phyloP scores from a whole-genome alignment of 2,113 vertebrate genomes.

The Alethe castanea region DNA sequence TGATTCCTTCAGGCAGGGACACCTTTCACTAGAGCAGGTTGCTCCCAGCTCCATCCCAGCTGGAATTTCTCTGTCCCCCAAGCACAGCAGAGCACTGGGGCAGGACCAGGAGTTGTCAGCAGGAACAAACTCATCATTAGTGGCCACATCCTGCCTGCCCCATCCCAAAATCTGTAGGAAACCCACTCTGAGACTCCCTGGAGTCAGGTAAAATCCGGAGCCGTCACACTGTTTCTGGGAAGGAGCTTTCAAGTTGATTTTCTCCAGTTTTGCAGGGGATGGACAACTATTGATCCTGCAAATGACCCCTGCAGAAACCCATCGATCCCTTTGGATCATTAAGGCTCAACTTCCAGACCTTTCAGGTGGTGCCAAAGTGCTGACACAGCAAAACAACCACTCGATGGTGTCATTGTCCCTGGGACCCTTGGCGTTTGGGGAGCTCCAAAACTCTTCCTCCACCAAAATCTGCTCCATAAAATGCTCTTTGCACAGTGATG shows the following conservation, averaged over 20 bases:
- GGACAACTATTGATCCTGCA: conserved; percentile 66
- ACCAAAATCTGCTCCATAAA: neutral
- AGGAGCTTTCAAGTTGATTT: conserved; percentile 49
- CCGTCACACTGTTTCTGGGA: neutral
- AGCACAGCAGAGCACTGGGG: neutral
- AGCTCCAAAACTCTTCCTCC: neutral
- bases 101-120: neutral
- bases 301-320: conserved; percentile 57
- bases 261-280: conserved; percentile 52
- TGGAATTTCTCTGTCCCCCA: neutral
- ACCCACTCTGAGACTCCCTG: neutral
- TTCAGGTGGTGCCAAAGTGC: conserved; percentile 62
- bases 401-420: neutral
- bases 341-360: conserved; percentile 50
- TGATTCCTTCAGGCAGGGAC: neutral
- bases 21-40: neutral
- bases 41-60: neutral
- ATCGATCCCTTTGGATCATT: conserved; percentile 71
- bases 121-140: neutral
- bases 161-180: neutral
- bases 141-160: neutral
- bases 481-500: neutral
- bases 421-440: neutral
- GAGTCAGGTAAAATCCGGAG: neutral
- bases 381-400: conserved; percentile 27